Evolutionary conservation across 2,888 invertebrate species (phyloP), one percentile per base, ranked within the genome.

Genomic region (Escarpia spicata): DNA sequence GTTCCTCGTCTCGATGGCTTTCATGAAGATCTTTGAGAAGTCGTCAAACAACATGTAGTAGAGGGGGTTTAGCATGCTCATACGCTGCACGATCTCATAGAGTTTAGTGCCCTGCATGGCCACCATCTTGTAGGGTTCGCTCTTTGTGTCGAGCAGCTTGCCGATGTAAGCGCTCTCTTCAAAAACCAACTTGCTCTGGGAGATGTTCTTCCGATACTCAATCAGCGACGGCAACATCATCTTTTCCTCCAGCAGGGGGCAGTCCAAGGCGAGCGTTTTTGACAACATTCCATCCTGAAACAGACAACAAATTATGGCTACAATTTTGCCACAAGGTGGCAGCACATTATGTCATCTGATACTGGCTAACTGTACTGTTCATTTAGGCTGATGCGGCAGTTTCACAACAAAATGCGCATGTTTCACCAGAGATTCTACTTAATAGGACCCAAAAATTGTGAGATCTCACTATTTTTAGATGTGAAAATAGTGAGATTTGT

Each of bases 181-280:
- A 91, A 96, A 94, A n/a, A 96, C 95, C 92, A 94, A 94, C 90
- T 94, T 93, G 94, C 95, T 95, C 52, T 94, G 94, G 92, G 95
- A 94, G 9, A 96, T 95, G 90, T 95, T 95, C 43, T 95, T 94
- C 94, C 96, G 95, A 93, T 96, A 96, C 31, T 94, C 94, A 45
- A 95, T 93, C 45, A 96, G 94, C 0, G 95, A 95, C 58, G 95
- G 95, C 75, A 96, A 94, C 95, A 96, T 95, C 0, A 95, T 95
- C 93, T 95, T 95, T 93, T 96, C 96, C 31, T 96, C 95, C 92
- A 96, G 94, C n/a, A 96, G 93, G 0, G 96, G 95, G 0, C 95
- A 95, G 91, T 94, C 95, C 12, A 96, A 94, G 92, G 95, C 95
- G 90, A 96, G 94, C 4, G 95, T 95, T 94, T 96, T 96, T 93